Percentiles rank a stretch among this genome's conserved stretches.
These are phyloP conservation scores for Aramus guarauna DNA, from an alignment of 2,113 vertebrate species.

Conservation along the genomic window DNA sequence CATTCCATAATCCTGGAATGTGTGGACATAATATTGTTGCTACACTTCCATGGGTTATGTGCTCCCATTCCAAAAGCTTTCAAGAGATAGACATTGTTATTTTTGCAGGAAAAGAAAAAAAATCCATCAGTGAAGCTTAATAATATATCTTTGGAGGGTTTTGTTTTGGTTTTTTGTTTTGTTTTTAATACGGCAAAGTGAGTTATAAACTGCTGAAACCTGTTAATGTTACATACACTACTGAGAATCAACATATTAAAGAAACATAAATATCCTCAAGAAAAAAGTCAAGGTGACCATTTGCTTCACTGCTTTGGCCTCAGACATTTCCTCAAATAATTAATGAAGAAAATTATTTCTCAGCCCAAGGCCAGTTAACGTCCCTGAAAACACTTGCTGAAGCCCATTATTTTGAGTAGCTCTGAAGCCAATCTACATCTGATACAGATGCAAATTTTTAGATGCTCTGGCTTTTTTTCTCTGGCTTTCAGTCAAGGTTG, in stretches of 20 bases:
- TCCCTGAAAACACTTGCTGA: neutral
- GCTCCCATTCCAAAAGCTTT: neutral
- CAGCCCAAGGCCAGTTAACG: neutral
- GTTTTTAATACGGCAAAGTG: neutral
- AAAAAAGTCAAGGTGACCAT: neutral
- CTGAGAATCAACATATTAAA: neutral
- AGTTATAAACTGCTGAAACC: neutral
- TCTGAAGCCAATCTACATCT: neutral
- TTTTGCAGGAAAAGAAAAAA: neutral
- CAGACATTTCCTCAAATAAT: neutral
- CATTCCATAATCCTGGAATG: neutral
- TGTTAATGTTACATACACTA: neutral
- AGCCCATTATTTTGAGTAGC: neutral
- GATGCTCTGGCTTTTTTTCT: neutral
- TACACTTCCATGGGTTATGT: neutral
- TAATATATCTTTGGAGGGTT: neutral
- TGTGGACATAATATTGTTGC: neutral
- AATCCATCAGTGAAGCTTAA: neutral
- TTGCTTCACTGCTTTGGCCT: neutral
- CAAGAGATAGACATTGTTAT: too few relatives aligned
- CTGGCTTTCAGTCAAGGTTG: neutral
- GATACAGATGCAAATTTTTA: neutral
- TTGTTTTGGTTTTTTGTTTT: neutral
- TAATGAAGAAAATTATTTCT: neutral
- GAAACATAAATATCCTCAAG: neutral